Conservation (phyloP, 1,140 invertebrate species). For the Zophobas atratus region DNA sequence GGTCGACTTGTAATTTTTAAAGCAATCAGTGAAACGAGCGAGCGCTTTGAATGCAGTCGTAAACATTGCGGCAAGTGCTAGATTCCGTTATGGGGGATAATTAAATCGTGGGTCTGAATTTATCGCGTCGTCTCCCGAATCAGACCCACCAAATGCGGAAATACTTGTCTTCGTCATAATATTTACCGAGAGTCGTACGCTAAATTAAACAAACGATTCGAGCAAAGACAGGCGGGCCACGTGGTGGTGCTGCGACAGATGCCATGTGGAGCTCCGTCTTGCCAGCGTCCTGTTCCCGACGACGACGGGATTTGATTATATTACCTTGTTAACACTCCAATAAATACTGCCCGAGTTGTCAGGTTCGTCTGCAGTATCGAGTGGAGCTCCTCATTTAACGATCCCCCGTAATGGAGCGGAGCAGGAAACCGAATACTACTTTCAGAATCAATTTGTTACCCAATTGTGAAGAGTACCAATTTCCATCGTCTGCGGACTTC, state of each 20-base stretch:
- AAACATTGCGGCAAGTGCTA: constrained; percentile 1
- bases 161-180: constrained; percentile 29
- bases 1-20: constrained; percentile 12
- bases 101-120: constrained; percentile 5
- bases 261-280: constrained; percentile 1
- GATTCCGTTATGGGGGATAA: constrained; percentile 2
- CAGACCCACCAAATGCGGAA: constrained; percentile 23
- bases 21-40: not conserved
- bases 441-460: constrained; percentile 15
- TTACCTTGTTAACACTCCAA: constrained; percentile 19
- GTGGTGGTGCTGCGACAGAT: constrained; percentile 34
- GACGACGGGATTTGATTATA: not conserved
- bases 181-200: constrained; percentile 18
- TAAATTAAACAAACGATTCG: constrained; percentile 22
- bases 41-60: not conserved
- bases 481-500: constrained; percentile 21
- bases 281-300: not conserved
- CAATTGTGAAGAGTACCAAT: constrained; percentile 10
- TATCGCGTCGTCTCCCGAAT: constrained; percentile 5
- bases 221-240: constrained; percentile 20
- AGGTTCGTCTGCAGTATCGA: constrained; percentile 5
- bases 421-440: constrained; percentile 9
- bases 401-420: constrained; percentile 5
- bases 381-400: not conserved
- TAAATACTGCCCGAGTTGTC: constrained; percentile 5